Evolutionary conservation across 2,797 vertebrate species (phyloP).

Genomic region (Hephaestus fuliginosus): DNA sequence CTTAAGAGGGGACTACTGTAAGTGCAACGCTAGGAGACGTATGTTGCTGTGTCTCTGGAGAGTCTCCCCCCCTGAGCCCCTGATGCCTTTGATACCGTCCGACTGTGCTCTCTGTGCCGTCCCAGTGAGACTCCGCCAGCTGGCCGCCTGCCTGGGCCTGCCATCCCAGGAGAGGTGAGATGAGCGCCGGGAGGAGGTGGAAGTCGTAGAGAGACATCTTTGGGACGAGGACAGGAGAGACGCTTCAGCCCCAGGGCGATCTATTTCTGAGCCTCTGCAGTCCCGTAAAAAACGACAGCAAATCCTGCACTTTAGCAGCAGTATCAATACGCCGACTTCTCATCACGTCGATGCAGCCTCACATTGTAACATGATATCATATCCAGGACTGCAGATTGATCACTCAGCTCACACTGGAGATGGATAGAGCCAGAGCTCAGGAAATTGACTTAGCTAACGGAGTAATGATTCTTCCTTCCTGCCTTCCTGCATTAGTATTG

Average conservation of each 20-base stretch:
- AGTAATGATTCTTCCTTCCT: constrained; percentile 80
- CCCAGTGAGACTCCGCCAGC: constrained; percentile 59
- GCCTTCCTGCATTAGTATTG: constrained; percentile 65
- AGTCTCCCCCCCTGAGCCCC: constrained; percentile 31
- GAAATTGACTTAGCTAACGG: constrained; percentile 77
- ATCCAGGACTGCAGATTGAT: constrained; percentile 71
- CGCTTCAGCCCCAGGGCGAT: constrained; percentile 19
- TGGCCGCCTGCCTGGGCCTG: constrained; percentile 59
- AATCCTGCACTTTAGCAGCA: constrained; percentile 50
- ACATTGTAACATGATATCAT: constrained; percentile 69
- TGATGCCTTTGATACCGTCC: constrained; percentile 58
- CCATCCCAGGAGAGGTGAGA: constrained; percentile 50
- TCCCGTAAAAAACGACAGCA: constrained; percentile 17
- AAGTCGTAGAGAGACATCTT: constrained; percentile 26
- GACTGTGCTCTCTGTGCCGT: constrained; percentile 11
- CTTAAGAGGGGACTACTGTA: constrained; percentile 56
- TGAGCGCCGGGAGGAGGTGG: constrained; percentile 35
- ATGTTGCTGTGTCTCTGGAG: constrained; percentile 49
- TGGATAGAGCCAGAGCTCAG: constrained; percentile 69
- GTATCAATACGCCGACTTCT: constrained; percentile 35
- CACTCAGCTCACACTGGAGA: constrained; percentile 63
- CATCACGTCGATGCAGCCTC: constrained; percentile 52
- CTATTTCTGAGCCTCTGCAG: constrained; percentile 36
- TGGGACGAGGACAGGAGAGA: constrained; percentile 20
- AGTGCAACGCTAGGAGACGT: constrained; percentile 34